Conservation (phyloP, 2,797 vertebrate species). For the Sebastes miniatus region DNA sequence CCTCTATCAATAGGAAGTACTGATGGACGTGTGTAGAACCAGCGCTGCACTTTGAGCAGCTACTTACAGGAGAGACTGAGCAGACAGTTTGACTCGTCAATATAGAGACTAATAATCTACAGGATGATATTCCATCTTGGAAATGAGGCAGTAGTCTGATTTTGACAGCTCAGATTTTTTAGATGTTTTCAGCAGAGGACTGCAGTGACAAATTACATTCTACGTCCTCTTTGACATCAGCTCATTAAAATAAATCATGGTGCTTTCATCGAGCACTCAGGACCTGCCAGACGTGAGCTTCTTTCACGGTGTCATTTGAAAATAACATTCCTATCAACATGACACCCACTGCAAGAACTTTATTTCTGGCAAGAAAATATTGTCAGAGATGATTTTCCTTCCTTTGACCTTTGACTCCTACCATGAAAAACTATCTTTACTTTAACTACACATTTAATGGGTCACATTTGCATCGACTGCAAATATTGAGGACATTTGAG, state of each 20-base stretch:
- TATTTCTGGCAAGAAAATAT: neutral
- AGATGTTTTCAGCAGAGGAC: conserved; percentile 7
- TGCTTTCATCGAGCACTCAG: conserved; percentile 23
- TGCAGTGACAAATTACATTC: conserved; percentile 5
- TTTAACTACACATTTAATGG: neutral
- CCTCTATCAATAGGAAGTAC: conserved; percentile 27
- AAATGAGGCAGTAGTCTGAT: neutral
- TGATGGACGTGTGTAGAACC: conserved; percentile 8
- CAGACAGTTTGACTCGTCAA: conserved; percentile 3
- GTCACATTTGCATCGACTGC: neutral
- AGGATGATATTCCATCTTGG: neutral
- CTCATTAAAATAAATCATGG: conserved; percentile 40
- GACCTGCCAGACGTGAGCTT: neutral
- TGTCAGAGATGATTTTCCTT: neutral
- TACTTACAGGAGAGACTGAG: conserved; percentile 10
- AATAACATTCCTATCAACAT: neutral
- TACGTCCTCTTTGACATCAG: conserved; percentile 14
- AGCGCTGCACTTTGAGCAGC: neutral
- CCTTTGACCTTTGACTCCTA: neutral
- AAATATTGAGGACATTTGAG: conserved; percentile 5
- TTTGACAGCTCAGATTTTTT: conserved; percentile 23
- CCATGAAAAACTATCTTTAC: neutral
- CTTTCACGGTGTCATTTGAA: conserved; percentile 11
- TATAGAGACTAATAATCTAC: neutral
- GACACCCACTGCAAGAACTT: neutral